Evolutionary conservation across 2,797 vertebrate genomes (phyloP), one percentile per base, ranked within the genome.

Genomic region (Poecilia picta): DNA sequence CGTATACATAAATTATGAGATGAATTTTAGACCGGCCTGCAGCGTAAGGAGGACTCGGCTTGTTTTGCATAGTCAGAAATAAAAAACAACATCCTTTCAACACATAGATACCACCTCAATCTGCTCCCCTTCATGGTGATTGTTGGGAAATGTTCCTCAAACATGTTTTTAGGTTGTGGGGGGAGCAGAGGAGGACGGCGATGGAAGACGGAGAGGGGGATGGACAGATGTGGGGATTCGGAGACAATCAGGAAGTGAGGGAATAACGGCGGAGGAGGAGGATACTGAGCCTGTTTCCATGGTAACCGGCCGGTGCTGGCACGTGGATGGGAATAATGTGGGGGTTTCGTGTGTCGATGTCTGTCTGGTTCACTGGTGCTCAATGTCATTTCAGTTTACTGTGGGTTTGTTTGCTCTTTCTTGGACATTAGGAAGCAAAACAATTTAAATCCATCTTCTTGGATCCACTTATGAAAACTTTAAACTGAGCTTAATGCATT

Each of bases 261-360:
- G 80, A 86, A 31, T 31, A 55, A 77, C 80, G 82, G 83, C 78
- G 80, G 89, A 92, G 82, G 89, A 89, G 88, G 89, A 57, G 89
- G 74, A 82, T 51, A 83, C 72, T 36, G 83, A 90, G 89, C 84
- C 87, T 93, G 94, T 96, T 94, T 94, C 94, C 93, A 95, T 95
- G 93, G 93, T 84, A 94, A 95, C 94, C 82, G 77, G 84, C 62
- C n/a, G 41, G 83, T 82, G 72, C 51, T 10, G 86, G 81, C 72
- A 62, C 43, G 55, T 41, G 77, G 72, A 77, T 73, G 49, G 47
- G 72, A 43, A 59, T 43, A 31, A 31, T 36, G n/a, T 16, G 66
- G 81, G 68, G 59, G 39, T 2, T 13, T 59, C 31, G 57, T 76
- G 74, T 85, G 72, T 83, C 72, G 80, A 74, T 76, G 49, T 18